These are phyloP conservation scores for Rhinichthys klamathensis DNA, from an alignment of 2,113 vertebrate genomes.

Conservation along the genomic window DNA sequence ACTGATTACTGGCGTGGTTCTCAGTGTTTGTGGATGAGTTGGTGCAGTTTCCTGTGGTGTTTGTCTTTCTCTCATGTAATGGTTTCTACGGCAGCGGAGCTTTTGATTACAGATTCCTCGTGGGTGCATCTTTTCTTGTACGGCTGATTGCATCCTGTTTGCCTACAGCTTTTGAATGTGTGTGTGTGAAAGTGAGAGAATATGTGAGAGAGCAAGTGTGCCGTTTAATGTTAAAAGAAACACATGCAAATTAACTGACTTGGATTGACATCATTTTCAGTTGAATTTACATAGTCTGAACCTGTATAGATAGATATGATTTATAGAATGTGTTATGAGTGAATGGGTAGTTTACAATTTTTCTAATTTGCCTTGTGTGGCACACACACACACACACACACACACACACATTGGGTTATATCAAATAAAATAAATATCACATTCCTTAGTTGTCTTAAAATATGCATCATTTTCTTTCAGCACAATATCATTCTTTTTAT, in stretches of 20 bases:
- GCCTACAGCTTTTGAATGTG: conserved; percentile 1
- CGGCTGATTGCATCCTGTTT: conserved; percentile 32
- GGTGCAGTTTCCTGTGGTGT: background rate
- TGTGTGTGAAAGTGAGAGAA: conserved; percentile 15
- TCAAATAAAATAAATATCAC: too few relatives aligned
- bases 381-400: too few relatives aligned
- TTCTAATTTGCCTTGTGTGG: too few relatives aligned
- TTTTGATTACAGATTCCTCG: conserved; percentile 34
- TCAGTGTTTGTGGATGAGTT: background rate
- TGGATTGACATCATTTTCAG: background rate
- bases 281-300: background rate
- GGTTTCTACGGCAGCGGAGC: conserved; percentile 7
- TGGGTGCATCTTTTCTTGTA: conserved; percentile 3
- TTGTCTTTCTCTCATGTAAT: conserved; percentile 7
- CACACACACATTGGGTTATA: too few relatives aligned
- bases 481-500: background rate
- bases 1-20: background rate
- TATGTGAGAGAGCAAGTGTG: background rate
- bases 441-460: background rate
- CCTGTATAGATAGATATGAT: background rate
- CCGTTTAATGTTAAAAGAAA: background rate
- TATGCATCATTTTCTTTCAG: background rate
- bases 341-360: too few relatives aligned
- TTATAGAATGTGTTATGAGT: too few relatives aligned
- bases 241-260: background rate